Conservation (phyloP, 2,113 vertebrate species). For the Panurus biarmicus region DNA sequence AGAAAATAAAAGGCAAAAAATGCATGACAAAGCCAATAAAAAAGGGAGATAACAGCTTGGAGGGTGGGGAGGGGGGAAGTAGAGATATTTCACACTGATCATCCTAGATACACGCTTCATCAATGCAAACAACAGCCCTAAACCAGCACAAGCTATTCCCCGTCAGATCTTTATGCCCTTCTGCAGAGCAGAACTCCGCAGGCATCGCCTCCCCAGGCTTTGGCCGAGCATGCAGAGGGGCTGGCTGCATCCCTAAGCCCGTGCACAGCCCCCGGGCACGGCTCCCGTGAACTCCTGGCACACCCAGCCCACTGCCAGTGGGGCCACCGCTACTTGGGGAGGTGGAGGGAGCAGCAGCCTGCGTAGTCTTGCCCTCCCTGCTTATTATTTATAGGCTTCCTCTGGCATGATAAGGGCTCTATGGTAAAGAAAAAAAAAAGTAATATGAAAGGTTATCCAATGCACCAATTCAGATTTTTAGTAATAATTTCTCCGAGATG, state of each 20-base stretch:
- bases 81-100: background rate
- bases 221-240: background rate
- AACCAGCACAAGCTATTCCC: background rate
- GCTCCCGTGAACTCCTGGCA: background rate
- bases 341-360: background rate
- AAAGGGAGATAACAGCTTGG: background rate
- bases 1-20: background rate
- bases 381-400: background rate
- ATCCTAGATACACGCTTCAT: background rate
- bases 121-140: background rate
- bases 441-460: background rate
- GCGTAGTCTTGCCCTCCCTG: background rate
- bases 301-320: background rate
- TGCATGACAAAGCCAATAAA: background rate
- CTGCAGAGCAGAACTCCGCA: background rate
- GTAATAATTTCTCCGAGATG: constrained; percentile 36
- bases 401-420: background rate
- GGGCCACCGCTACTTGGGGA: background rate
- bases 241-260: rapidly evolving
- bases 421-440: background rate
- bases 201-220: background rate
- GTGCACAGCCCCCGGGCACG: rapidly evolving
- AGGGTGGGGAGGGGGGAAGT: rapidly evolving
- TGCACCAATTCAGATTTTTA: constrained; percentile 16
- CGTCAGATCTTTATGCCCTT: background rate